Evolutionary conservation across 2,888 invertebrate species (phyloP).

Genomic region (Harpalus rufipes): DNA sequence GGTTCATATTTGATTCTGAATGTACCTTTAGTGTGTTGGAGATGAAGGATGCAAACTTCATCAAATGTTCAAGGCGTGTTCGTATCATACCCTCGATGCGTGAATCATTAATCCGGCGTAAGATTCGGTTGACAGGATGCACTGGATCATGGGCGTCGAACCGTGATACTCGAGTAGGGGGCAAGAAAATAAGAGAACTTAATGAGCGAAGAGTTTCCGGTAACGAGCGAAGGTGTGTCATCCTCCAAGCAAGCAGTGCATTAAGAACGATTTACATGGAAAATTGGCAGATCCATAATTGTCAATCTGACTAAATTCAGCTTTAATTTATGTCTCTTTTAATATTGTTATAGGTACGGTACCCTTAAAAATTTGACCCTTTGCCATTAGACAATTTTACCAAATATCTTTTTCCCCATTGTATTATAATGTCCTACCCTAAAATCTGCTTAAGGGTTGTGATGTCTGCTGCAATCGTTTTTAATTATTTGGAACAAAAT

Average conservation of each 20-base stretch:
- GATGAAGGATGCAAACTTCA: too few relatives aligned
- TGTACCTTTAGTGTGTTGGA: too few relatives aligned
- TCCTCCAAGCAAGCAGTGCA: slow-evolving; percentile 71
- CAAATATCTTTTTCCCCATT: neutral
- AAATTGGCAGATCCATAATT: neutral
- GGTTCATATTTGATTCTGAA: too few relatives aligned
- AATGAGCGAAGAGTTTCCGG: slow-evolving; percentile 53
- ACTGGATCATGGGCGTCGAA: slow-evolving; percentile 48
- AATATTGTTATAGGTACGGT: too few relatives aligned
- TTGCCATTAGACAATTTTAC: neutral
- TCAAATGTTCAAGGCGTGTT: neutral
- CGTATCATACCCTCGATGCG: slow-evolving; percentile 32
- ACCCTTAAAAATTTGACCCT: neutral
- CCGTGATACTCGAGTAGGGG: slow-evolving; percentile 51
- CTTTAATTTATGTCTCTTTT: too few relatives aligned
- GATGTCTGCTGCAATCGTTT: neutral
- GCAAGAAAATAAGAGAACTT: slow-evolving; percentile 53
- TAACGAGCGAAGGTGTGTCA: slow-evolving; percentile 71
- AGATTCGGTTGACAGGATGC: slow-evolving; percentile 41
- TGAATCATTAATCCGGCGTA: slow-evolving; percentile 51
- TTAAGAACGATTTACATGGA: slow-evolving; percentile 62
- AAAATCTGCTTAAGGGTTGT: neutral
- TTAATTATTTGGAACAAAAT: neutral
- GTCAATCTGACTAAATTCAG: too few relatives aligned
- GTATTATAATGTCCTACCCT: neutral